phyloP scores from a whole-genome alignment of 2,113 vertebrate genomes.

The Psittacus erithacus region DNA sequence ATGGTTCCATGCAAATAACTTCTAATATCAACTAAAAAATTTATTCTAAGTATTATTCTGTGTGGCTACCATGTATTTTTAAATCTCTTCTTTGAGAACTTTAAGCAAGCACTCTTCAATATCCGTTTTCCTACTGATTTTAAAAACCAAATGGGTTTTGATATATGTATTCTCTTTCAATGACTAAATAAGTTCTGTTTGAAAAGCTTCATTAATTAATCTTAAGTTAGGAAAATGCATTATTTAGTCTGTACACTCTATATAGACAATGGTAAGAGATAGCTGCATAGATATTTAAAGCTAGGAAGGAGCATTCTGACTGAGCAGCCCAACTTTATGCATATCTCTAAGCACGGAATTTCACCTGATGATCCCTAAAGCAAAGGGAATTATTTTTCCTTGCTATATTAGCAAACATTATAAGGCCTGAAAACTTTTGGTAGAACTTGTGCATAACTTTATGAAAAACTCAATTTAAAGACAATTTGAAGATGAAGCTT shows the following conservation, averaged over 20 bases:
- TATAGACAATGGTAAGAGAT: not conserved
- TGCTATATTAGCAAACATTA: not conserved
- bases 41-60: not conserved
- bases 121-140: not conserved
- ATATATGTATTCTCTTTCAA: not conserved
- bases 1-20: not conserved
- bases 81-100: not conserved
- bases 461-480: conserved; percentile 4
- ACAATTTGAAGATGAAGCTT: not conserved
- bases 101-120: not conserved
- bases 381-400: not conserved
- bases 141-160: not conserved
- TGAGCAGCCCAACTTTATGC: not conserved
- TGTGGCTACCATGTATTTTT: not conserved
- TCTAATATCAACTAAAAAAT: not conserved
- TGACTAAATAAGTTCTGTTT: not conserved
- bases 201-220: not conserved
- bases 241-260: not conserved
- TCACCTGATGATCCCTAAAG: not conserved
- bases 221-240: not conserved
- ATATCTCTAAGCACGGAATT: not conserved
- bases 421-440: not conserved
- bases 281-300: not conserved
- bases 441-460: not conserved
- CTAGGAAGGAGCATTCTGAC: not conserved